Evolutionary conservation across 35 echinoderm and acorn worm species (phyloP).

Genomic region (Heliocidaris tuberculata): DNA sequence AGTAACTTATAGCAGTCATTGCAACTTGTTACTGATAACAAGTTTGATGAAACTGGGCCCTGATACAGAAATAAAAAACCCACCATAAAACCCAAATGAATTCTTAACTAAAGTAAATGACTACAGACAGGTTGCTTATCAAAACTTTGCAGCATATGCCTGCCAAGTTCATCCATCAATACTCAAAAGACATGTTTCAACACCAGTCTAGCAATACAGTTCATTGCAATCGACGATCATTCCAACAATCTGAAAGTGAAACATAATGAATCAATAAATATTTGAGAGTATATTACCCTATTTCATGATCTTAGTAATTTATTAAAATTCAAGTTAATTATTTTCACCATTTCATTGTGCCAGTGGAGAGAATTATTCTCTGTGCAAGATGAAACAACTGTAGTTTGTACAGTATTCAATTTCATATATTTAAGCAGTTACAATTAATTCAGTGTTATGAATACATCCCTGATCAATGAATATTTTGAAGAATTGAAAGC

Average conservation of each 20-base stretch:
- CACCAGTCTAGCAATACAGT: neutral
- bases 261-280: too few relatives aligned
- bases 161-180: neutral
- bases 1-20: too few relatives aligned
- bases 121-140: neutral
- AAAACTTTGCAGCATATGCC: neutral
- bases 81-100: neutral
- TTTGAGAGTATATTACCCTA: too few relatives aligned
- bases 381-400: too few relatives aligned
- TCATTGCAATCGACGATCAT: neutral
- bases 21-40: too few relatives aligned
- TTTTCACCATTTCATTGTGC: too few relatives aligned
- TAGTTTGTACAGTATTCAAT: neutral
- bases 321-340: too few relatives aligned
- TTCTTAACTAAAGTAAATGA: neutral
- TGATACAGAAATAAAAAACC: neutral
- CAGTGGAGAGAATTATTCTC: too few relatives aligned
- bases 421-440: neutral
- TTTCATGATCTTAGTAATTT: too few relatives aligned
- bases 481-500: neutral
- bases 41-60: too few relatives aligned
- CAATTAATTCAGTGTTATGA: neutral
- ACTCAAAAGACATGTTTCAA: neutral
- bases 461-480: neutral
- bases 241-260: too few relatives aligned